Evolutionary conservation across 1,140 invertebrate genomes (phyloP).

Genomic region (Ceratitis capitata): DNA sequence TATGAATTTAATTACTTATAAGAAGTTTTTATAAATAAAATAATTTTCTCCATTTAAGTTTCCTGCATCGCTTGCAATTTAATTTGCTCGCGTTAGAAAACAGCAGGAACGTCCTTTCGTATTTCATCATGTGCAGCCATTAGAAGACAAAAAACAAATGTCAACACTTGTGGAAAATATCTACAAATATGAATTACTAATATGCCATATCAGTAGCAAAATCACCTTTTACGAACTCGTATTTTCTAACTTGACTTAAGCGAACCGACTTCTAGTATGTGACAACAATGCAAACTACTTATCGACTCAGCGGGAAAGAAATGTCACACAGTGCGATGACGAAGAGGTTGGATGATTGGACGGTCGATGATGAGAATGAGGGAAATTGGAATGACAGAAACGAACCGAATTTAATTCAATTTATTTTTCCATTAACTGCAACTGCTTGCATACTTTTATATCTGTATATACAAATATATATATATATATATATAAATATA

Average conservation of each 20-base stretch:
- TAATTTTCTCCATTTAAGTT: not conserved
- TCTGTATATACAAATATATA: too few species aligned
- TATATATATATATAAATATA: too few species aligned
- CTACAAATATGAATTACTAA: not conserved
- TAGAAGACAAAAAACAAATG: not conserved
- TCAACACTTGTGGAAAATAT: not conserved
- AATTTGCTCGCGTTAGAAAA: not conserved
- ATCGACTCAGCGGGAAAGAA: not conserved
- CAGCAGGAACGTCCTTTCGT: not conserved
- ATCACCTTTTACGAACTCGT: not conserved
- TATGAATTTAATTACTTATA: not conserved
- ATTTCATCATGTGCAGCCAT: not conserved
- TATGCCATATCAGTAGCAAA: not conserved
- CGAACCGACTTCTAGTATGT: not conserved
- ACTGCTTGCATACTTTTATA: not conserved
- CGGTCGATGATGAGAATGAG: too few species aligned
- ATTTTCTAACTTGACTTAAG: not conserved
- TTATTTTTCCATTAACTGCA: not conserved
- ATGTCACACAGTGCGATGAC: not conserved
- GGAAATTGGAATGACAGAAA: constrained; percentile 1
- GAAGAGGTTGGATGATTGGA: too few species aligned
- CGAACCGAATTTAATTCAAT: not conserved
- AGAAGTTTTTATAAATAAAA: not conserved
- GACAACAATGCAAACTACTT: not conserved
- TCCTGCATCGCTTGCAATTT: not conserved